Evolutionary conservation across 2,113 vertebrate species (phyloP), one percentile per base, ranked within the genome.

Genomic region (Dipodomys spectabilis): DNA sequence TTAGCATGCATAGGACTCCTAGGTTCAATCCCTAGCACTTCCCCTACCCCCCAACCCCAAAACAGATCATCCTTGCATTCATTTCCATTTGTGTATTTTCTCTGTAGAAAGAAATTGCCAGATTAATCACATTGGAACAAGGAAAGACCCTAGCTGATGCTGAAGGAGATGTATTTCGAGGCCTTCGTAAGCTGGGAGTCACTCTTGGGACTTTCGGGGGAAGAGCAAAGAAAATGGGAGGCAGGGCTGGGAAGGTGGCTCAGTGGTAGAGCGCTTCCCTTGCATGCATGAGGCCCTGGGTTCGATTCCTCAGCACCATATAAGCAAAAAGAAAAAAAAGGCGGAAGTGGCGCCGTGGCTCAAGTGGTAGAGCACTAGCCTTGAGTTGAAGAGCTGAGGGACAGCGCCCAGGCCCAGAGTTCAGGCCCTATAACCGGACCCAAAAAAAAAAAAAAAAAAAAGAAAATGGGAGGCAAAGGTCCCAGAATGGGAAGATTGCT

Each of bases 61-160:
- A 60, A 53, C 57, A 67, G 83, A 7, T 92, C 28, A 90, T 45
- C 73, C 44, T 94, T 84, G 12, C 32, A 20, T 91, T 90, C 30
- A 35, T 95, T 93, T 96, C 86, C 80, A 6, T 91, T 27, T 95
- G 82, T 23, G 3, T 96, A 75, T 96, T 97, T 97, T 97, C 96
- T 98, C 97, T 97, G 57, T 97, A 99, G 99, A 99, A 99, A 99
- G 99, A 99, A 98, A 98, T 99, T 86, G 99, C 99, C 88, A 99
- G 98, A 94, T 92, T 98, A 88, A 99, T 99, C 96, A 99, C 99
- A 0, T 85, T 98, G 96, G 99, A 99, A 93, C 99, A 99, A 98
- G 99, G 99, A 49, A 99, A 99, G 98, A 99, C 99, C 71, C 98
- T 99, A 93, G 99, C 99, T 85, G 99, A 99, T 96, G 99, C 99